Base-by-base conservation (phyloP, 2,888 invertebrate species). In the Drosophila anceps region DNA sequence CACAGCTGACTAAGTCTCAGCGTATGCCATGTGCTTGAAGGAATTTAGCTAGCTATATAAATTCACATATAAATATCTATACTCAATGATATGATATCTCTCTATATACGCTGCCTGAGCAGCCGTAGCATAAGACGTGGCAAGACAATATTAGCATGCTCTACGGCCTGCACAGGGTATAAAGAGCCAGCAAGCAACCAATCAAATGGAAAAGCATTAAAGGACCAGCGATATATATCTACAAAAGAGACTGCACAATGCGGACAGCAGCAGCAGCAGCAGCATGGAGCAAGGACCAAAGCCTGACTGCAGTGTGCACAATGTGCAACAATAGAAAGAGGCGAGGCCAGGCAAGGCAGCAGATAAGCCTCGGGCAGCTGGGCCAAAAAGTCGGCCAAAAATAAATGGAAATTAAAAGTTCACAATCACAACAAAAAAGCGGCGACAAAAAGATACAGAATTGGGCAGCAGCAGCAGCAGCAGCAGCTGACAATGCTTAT, bases 401-500 rank as follows among this genome's bases (percentile, higher is more conserved):
- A 81, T 78, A 81, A 83, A 87, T 73, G 81, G 62, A 86, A 83
- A 86, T 84, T 86, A 84, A 83, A 83, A 83, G 79, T 78, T 86
- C 73, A 73, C 73, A 79, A 69, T 58, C 59, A 60, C 53, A 53
- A 31, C 29, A 79, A 57, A 59, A 60, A 10, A 41, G 18, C n/a
- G n/a, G n/a, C n/a, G 8, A 41, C n/a, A 15, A 41, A 20, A 35
- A 35, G 18, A 50, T 13, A 31, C 6, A 7, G 46, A 27, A 44
- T 13, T 18, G 41, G 9, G 20, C 6, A 2, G 4, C 9, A n/a
- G 46, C 15, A n/a, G 29, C 15, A n/a, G 29, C 48, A 31, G 51
- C 51, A 53, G 68, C 69, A 61, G 37, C 53, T 37, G 53, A 53
- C 53, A 53, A 53, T 33, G 51, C 51, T 51, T 13, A 33, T 62